Evolutionary conservation across 1,140 invertebrate species (phyloP), one percentile per base, ranked within the genome.

Genomic region (Cotesia typhae): DNA sequence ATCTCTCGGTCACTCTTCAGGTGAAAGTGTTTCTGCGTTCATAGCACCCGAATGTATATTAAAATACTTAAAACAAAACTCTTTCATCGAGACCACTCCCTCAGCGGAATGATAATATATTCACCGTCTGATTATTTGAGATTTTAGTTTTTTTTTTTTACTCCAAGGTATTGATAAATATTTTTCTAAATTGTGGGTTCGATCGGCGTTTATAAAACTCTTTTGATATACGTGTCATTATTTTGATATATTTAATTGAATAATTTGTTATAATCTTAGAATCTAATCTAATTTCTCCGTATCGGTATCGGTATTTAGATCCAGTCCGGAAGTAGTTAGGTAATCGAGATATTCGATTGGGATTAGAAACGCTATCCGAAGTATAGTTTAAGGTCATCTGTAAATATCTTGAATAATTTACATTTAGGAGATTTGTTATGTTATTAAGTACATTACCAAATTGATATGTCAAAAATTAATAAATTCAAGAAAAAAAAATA

Each of bases 1-100:
- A n/a, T 10, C 35, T 38, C 7, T 37, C 6, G 28, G 60, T 38
- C 9, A 2, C 60, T 71, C 70, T 6, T 7, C 53, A 35, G 71
- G 75, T 69, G 75, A 77, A 77, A 77, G 75, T 77, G 74, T 75
- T 77, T 74, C 74, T 63, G 60, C 38, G 28, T 35, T 55, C 38
- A 55, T 28, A 55, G 52, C 70, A 65, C 70, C 70, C 70, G 63
- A 71, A 71, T 71, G 47, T 55, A 35, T 66, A 47, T 47, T 47
- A 47, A 47, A 47, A 47, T 47, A 47, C 41, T 47, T 47, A 47
- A 47, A 47, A 20, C 37, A 51, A 35, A 57, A n/a, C 51, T 71
- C 70, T 61, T 71, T 41, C 60, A 64, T 71, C 61, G 52, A 61
- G 57, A 71, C 59, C 70, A 65, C 70, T 55, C 70, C 70, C 37